phyloP scores from a whole-genome alignment of 1,140 invertebrate genomes.

The Atta colombica region DNA sequence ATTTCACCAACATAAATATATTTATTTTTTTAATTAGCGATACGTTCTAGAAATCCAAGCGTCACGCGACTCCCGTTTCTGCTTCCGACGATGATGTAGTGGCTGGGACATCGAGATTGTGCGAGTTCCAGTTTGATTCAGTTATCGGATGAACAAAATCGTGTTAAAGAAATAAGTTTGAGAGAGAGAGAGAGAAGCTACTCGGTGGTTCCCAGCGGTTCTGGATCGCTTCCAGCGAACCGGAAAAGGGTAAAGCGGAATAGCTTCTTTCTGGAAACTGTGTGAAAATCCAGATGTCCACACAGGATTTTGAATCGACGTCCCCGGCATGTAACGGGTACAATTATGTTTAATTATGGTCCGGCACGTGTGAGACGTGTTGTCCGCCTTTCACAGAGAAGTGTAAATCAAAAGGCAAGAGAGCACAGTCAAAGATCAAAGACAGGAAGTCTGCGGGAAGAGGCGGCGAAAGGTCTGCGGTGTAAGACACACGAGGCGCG shows the following conservation, averaged over 20 bases:
- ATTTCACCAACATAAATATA: not conserved
- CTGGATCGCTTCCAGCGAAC: not conserved
- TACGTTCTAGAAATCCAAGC: not conserved
- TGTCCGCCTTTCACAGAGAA: slow-evolving; percentile 64
- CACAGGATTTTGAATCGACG: slow-evolving; percentile 6
- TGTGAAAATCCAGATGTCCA: not conserved
- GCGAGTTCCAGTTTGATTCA: slow-evolving; percentile 1
- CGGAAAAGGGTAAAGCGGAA: slow-evolving; percentile 2
- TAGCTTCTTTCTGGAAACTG: not conserved
- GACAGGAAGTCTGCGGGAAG: slow-evolving; percentile 71
- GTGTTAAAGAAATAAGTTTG: slow-evolving; percentile 18
- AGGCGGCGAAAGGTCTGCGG: slow-evolving; percentile 78
- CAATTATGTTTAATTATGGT: slow-evolving; percentile 55
- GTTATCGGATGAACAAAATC: not conserved
- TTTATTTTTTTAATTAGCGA: not conserved
- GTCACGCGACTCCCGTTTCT: slow-evolving; percentile 10
- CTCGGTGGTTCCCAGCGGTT: not conserved
- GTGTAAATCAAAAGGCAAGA: slow-evolving; percentile 72
- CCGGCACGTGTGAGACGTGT: slow-evolving; percentile 52
- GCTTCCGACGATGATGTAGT: slow-evolving; percentile 28
- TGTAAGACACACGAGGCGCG: slow-evolving; percentile 76
- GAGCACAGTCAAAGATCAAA: slow-evolving; percentile 71
- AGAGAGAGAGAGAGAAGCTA: not conserved
- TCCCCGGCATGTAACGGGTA: not conserved
- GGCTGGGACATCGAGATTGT: slow-evolving; percentile 12